Conservation (phyloP, 2,888 invertebrate genomes). For the Drosophila pseudotalamancana region DNA sequence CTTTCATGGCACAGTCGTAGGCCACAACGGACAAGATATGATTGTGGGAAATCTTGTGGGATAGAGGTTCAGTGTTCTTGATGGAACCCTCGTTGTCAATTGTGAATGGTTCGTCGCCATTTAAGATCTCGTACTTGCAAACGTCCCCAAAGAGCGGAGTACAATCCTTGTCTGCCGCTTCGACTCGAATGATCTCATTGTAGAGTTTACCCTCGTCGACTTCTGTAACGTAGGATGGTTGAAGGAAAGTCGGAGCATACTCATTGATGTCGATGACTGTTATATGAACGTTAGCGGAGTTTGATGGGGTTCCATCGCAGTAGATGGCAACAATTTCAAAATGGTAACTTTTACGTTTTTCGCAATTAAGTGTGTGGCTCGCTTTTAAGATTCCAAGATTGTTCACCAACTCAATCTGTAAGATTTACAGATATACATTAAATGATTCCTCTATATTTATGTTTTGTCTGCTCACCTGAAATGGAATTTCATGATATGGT, state of each 20-base stretch:
- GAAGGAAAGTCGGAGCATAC: conserved; percentile 95
- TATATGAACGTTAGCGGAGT: conserved; percentile 96
- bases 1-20: conserved; percentile 98
- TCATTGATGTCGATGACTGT: conserved; percentile 98
- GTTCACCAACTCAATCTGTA: conserved; percentile 89
- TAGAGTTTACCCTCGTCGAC: conserved; percentile 95
- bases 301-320: conserved; percentile 93
- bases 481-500: conserved; percentile 97
- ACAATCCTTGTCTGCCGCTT: conserved; percentile 97
- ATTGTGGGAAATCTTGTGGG: conserved; percentile 96
- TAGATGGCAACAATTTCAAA: conserved; percentile 97
- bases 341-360: conserved; percentile 96
- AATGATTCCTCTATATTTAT: too few species aligned
- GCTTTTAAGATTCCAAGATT: conserved; percentile 93
- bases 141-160: conserved; percentile 97
- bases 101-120: conserved; percentile 94
- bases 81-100: conserved; percentile 98
- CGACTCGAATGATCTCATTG: conserved; percentile 95
- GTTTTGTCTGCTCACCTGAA: conserved; percentile 92
- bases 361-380: conserved; percentile 94
- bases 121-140: conserved; percentile 98
- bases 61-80: conserved; percentile 95
- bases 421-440: too few species aligned
- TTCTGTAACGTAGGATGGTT: conserved; percentile 94
- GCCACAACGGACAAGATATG: conserved; percentile 98